These are phyloP conservation scores for Ornithorhynchus anatinus DNA, from an alignment of 2,113 vertebrate species.

Conservation along the genomic window DNA sequence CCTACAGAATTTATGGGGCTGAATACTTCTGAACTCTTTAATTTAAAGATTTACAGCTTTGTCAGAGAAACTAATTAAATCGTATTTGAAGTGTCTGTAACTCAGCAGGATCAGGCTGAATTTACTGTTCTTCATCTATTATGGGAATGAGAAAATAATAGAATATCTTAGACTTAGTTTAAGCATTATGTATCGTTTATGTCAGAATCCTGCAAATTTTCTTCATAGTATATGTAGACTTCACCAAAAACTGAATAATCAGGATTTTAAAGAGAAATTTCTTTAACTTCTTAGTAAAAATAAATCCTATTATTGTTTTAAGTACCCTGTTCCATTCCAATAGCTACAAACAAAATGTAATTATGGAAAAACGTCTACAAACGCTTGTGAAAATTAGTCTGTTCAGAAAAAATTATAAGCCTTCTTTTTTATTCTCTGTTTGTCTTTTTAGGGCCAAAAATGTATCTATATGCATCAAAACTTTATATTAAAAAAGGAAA, in stretches of 20 bases:
- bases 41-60: conserved; percentile 62
- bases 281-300: conserved; percentile 3
- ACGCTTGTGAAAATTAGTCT: not conserved
- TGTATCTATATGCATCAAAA: no score
- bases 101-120: conserved; percentile 17
- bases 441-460: no score
- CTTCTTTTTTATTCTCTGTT: no score
- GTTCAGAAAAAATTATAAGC: no score
- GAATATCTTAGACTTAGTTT: conserved; percentile 30
- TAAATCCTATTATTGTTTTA: conserved; percentile 9
- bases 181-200: conserved; percentile 34
- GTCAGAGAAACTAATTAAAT: conserved; percentile 57
- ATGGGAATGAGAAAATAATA: conserved; percentile 26
- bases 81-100: conserved; percentile 54
- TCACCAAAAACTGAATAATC: not conserved
- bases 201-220: not conserved
- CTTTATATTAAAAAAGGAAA: no score
- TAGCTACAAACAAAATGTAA: not conserved
- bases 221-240: not conserved
- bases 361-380: not conserved
- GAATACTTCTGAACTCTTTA: conserved; percentile 48
- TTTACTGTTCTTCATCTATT: conserved; percentile 44
- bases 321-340: not conserved
- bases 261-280: conserved; percentile 8
- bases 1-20: conserved; percentile 40